Percentiles rank a stretch among this genome's conserved stretches.
Evolutionary conservation across 1,140 invertebrate species (phyloP).

Genomic region (Sminthurides bifidus): DNA sequence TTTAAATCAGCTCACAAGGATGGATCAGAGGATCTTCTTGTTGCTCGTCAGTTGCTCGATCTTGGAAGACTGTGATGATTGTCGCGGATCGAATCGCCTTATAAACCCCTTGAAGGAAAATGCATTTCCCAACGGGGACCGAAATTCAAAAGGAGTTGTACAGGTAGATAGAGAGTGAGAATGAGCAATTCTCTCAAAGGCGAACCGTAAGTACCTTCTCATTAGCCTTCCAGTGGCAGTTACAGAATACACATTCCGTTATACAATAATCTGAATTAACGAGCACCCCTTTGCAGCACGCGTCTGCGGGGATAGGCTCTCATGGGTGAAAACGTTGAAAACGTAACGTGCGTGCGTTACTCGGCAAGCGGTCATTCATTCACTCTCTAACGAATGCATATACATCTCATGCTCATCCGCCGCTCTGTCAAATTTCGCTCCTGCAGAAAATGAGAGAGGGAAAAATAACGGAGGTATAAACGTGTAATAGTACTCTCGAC

Average conservation of each 20-base stretch:
- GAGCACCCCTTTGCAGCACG: background rate
- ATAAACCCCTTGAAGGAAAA: conserved; percentile 2
- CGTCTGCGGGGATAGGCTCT: background rate
- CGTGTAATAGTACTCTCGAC: no score
- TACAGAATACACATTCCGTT: no score
- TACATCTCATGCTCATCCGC: no score
- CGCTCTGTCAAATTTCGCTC: no score
- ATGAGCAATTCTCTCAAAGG: background rate
- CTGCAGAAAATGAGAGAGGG: no score
- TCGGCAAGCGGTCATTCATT: background rate
- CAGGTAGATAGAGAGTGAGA: no score
- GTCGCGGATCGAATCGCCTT: conserved; percentile 9
- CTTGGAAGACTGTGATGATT: background rate
- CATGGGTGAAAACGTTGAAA: background rate
- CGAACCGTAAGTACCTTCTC: background rate
- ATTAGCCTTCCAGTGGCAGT: conserved; percentile 8
- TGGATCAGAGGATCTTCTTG: no score
- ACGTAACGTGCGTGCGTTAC: background rate
- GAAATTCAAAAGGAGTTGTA: no score
- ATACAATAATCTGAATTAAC: background rate
- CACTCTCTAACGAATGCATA: background rate
- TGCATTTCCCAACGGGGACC: no score
- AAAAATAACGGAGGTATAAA: no score
- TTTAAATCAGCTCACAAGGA: no score
- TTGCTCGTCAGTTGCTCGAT: no score